A percentile compares a stretch with the other conserved stretches of the same genome.
Evolutionary conservation across 2,797 vertebrate species (phyloP).

Genomic region (Enteromius mattozi): DNA sequence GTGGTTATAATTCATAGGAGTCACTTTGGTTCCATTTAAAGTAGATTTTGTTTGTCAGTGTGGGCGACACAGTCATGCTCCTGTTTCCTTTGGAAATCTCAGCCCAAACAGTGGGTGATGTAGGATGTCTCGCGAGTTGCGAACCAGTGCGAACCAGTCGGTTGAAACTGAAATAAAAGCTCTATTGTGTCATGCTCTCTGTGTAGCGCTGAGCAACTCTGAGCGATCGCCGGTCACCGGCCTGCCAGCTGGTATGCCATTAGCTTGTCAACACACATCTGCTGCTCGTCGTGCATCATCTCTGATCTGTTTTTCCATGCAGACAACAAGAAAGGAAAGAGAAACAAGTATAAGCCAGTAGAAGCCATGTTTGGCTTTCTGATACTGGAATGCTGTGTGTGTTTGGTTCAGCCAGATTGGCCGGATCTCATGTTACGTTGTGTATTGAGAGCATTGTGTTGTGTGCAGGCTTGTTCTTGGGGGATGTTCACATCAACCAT

Average conservation of each 20-base stretch:
- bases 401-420: slow-evolving; percentile 13
- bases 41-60: not conserved
- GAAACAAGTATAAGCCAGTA: slow-evolving; percentile 10
- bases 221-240: slow-evolving; percentile 23
- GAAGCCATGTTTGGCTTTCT: not conserved
- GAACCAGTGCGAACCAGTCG: slow-evolving; percentile 46
- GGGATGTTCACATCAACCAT: slow-evolving; percentile 10
- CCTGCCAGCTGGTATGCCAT: slow-evolving; percentile 46
- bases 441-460: slow-evolving; percentile 22
- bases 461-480: slow-evolving; percentile 22
- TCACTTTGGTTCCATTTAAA: not conserved
- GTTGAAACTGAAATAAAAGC: slow-evolving; percentile 61
- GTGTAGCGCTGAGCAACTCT: slow-evolving; percentile 31
- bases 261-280: slow-evolving; percentile 19
- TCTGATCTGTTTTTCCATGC: slow-evolving; percentile 1
- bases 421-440: slow-evolving; percentile 23
- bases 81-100: slow-evolving; percentile 12
- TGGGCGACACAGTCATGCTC: slow-evolving; percentile 16
- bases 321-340: slow-evolving; percentile 2
- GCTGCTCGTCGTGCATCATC: not conserved
- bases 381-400: slow-evolving; percentile 28
- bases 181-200: slow-evolving; percentile 57
- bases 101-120: slow-evolving; percentile 14
- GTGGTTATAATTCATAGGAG: slow-evolving; percentile 31
- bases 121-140: slow-evolving; percentile 43